Conservation (phyloP, 2,797 vertebrate species). For the Saxicola maurus region DNA sequence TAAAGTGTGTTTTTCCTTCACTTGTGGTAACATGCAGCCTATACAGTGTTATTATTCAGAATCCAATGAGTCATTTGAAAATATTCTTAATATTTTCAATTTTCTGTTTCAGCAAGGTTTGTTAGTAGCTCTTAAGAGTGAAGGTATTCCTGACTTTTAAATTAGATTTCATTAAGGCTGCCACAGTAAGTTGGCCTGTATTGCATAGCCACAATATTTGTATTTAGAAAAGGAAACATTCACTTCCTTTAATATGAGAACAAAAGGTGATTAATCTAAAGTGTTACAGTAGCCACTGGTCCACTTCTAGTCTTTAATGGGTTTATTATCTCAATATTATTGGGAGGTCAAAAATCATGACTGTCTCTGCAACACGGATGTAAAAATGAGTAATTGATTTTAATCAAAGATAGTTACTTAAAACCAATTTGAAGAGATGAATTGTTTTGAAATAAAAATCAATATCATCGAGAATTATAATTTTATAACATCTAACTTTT, state of each 20-base stretch:
- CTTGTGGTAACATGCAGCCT: not conserved
- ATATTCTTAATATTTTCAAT: not conserved
- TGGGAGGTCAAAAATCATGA: not conserved
- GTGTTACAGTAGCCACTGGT: not conserved
- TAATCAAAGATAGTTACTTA: not conserved
- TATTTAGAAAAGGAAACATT: not conserved
- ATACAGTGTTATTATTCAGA: not conserved
- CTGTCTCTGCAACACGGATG: not conserved
- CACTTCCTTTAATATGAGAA: not conserved
- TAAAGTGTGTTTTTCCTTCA: not conserved
- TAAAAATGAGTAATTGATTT: not conserved
- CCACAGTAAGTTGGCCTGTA: not conserved
- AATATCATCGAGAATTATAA: not conserved
- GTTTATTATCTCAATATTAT: not conserved
- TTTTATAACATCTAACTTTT: not conserved
- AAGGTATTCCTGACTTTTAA: not conserved
- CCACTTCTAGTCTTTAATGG: not conserved
- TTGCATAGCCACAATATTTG: not conserved
- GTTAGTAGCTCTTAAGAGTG: not conserved
- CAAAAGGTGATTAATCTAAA: not conserved
- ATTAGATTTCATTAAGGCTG: not conserved
- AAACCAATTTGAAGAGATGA: not conserved
- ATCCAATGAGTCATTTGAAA: not conserved
- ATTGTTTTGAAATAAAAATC: not conserved
- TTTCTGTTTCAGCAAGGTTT: not conserved